Conservation (phyloP, 2,888 invertebrate species). For the Hydroisotoma schaefferi region DNA sequence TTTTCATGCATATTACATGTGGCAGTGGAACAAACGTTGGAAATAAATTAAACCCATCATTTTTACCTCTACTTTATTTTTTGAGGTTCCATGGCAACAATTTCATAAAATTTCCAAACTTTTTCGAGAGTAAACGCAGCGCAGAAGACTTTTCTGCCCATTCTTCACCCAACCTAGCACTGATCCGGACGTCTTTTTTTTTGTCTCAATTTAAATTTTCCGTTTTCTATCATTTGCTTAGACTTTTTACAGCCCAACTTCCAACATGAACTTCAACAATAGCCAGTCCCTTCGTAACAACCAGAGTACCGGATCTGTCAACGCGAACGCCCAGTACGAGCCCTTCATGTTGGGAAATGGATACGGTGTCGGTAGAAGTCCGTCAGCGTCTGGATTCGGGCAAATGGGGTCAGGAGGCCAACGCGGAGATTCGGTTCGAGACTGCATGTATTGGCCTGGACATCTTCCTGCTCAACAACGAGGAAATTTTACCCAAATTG, state of each 20-base stretch:
- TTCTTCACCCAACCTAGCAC: too few species aligned
- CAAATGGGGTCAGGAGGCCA: background rate
- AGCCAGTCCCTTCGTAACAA: background rate
- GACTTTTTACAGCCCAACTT: background rate
- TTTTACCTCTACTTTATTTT: too few species aligned
- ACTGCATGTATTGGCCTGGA: conserved; percentile 1
- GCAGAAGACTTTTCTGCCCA: too few species aligned
- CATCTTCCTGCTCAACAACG: too few species aligned
- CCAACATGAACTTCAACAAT: background rate
- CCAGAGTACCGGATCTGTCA: background rate
- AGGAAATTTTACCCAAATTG: too few species aligned
- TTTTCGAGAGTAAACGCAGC: too few species aligned
- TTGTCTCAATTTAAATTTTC: background rate
- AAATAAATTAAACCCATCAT: too few species aligned
- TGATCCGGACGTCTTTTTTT: too few species aligned
- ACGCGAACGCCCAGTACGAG: background rate
- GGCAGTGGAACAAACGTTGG: too few species aligned
- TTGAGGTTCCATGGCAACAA: too few species aligned
- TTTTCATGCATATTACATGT: too few species aligned
- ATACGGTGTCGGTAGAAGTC: conserved; percentile 5
- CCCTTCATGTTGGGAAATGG: conserved; percentile 3
- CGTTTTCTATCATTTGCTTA: background rate
- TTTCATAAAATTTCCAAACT: too few species aligned
- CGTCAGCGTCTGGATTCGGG: background rate
- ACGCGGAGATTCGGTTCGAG: background rate